These are phyloP conservation scores for Erythrolamprus reginae DNA, from an alignment of 2,113 vertebrate species.

Conservation along the genomic window DNA sequence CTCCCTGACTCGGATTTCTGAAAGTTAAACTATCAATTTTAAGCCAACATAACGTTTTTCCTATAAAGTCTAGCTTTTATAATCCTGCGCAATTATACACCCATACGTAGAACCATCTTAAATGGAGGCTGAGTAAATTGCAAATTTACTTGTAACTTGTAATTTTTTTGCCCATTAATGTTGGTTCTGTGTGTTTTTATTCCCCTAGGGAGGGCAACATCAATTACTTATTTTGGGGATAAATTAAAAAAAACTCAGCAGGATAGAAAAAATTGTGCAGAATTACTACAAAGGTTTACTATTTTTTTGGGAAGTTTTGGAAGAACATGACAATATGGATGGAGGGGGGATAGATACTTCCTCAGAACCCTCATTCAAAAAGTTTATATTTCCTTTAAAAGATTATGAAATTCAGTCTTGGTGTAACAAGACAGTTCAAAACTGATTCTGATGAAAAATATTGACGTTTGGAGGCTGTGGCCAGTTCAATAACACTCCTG, in stretches of 20 bases:
- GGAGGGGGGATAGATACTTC: neutral
- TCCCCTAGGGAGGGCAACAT: neutral
- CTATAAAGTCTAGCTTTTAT: neutral
- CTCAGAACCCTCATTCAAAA: neutral
- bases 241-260: neutral
- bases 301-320: neutral
- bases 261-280: neutral
- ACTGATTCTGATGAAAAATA: neutral
- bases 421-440: neutral
- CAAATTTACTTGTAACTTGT: neutral
- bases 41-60: neutral
- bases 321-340: neutral
- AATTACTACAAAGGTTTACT: neutral
- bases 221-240: neutral
- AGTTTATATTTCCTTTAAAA: neutral
- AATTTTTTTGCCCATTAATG: neutral
- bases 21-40: neutral
- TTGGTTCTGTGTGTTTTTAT: neutral
- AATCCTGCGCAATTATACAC: neutral
- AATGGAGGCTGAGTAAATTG: neutral
- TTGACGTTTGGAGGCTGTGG: too few relatives aligned
- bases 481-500: too few relatives aligned
- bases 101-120: neutral
- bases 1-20: neutral
- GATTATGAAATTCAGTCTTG: neutral